These are phyloP conservation scores for Limenitis camilla DNA, from an alignment of 2,888 invertebrate genomes.

Conservation along the genomic window DNA sequence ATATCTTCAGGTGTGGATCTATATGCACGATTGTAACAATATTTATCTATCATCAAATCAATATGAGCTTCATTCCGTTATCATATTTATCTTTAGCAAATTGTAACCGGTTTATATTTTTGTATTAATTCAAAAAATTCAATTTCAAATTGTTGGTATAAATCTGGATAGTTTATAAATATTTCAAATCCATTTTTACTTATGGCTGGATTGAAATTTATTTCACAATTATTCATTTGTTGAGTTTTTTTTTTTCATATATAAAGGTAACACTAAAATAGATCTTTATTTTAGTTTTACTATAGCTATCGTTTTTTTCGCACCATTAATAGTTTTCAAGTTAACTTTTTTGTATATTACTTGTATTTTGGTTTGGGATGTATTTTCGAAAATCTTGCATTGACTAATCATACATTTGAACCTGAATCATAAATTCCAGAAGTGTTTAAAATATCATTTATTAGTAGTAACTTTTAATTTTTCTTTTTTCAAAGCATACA, in stretches of 20 bases:
- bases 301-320: slow-evolving; percentile 14
- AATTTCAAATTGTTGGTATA: neutral
- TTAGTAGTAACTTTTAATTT: slow-evolving; percentile 22
- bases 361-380: neutral
- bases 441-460: slow-evolving; percentile 22
- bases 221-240: neutral
- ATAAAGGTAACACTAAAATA: slow-evolving; percentile 15
- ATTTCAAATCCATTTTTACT: neutral
- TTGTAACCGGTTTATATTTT: too few relatives aligned
- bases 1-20: too few relatives aligned
- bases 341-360: neutral
- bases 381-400: slow-evolving; percentile 25
- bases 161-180: neutral
- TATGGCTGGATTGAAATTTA: slow-evolving; percentile 11
- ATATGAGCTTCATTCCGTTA: too few relatives aligned
- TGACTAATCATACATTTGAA: slow-evolving; percentile 31
- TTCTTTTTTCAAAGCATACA: slow-evolving; percentile 26
- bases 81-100: too few relatives aligned
- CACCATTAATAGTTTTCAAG: slow-evolving; percentile 23
- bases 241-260: neutral
- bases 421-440: slow-evolving; percentile 29
- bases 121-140: too few relatives aligned
- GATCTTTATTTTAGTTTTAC: slow-evolving; percentile 19
- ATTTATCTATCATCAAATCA: too few relatives aligned
- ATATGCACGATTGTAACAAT: too few relatives aligned